Percentiles rank a stretch among this genome's conserved stretches.
These are phyloP conservation scores for Crenuchus spilurus DNA, from an alignment of 2,797 vertebrate species.

Conservation along the genomic window DNA sequence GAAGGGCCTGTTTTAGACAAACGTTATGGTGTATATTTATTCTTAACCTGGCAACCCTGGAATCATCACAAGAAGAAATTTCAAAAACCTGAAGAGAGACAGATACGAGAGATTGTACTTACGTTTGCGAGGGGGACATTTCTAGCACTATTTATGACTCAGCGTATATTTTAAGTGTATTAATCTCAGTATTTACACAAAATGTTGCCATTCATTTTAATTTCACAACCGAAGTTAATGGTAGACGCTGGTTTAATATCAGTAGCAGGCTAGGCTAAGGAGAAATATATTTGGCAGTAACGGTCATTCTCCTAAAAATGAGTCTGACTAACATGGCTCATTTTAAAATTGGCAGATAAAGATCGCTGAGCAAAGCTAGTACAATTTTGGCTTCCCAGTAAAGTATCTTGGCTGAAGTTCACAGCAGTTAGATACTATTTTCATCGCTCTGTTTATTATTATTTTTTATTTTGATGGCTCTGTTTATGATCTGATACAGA, in stretches of 20 bases:
- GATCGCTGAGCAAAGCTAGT: background rate
- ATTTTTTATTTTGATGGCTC: too few relatives aligned
- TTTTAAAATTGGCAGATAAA: background rate
- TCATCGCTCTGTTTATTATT: too few relatives aligned
- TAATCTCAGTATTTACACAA: background rate
- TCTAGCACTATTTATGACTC: background rate
- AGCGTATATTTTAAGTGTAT: background rate
- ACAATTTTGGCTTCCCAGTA: background rate
- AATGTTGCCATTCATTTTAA: background rate
- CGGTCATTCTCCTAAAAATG: background rate
- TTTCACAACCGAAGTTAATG: background rate
- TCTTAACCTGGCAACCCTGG: too few relatives aligned
- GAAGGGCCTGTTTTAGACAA: too few relatives aligned
- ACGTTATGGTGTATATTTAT: too few relatives aligned
- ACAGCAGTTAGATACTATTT: too few relatives aligned
- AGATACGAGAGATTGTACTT: too few relatives aligned
- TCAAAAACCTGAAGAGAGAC: background rate
- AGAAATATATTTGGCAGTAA: too few relatives aligned
- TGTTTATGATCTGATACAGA: background rate
- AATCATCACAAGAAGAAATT: conserved; percentile 1
- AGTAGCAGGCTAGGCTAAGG: too few relatives aligned
- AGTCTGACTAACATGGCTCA: background rate
- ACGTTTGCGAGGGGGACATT: background rate
- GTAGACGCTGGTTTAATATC: too few relatives aligned
- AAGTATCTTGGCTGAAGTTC: too few relatives aligned